Evolutionary conservation across 1,140 invertebrate genomes (phyloP), one percentile per base, ranked within the genome.

Genomic region (Apocrypta bakeri): DNA sequence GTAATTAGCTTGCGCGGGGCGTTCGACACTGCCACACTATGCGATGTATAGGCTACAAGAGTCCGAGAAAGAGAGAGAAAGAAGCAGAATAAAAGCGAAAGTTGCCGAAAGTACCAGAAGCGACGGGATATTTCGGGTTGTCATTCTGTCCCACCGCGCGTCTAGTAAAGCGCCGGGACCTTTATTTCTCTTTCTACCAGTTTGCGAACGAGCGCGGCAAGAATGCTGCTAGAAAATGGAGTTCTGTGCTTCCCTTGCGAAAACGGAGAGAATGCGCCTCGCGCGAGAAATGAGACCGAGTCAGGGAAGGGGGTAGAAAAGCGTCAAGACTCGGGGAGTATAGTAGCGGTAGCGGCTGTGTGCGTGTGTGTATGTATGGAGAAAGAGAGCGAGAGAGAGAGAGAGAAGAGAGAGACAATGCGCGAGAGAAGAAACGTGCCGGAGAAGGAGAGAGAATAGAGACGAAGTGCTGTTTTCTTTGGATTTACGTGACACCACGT

Each of bases 401-500:
- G 56, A 64, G n/a, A 64, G 17, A 25, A 69, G 61, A 79, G 81
- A 77, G 79, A 86, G 85, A 82, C 83, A 84, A 83, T 84, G 79
- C 66, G 86, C 84, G 75, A 66, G 78, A 63, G 24, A 76, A 81
- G 84, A 84, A 85, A 85, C 83, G 84, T 85, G 84, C 80, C 77
- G 78, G 42, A 83, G 85, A 84, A 83, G 84, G 77, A 87, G 84
- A 85, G 73, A 75, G 77, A 86, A 85, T 84, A 77, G 86, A 87
- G 86, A 86, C 81, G 84, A 77, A 87, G 87, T 86, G 83, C 83
- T 89, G 88, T 90, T 90, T 90, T 90, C 86, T 89, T 88, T 88
- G 85, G 88, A 88, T 90, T 90, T 89, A 90, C 87, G 86, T 88
- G 88, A 90, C 86, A 88, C 87, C 86, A 87, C 87, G 87, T 86